Base-by-base conservation (phyloP, 2,797 vertebrate species). In the Gouania willdenowi region DNA sequence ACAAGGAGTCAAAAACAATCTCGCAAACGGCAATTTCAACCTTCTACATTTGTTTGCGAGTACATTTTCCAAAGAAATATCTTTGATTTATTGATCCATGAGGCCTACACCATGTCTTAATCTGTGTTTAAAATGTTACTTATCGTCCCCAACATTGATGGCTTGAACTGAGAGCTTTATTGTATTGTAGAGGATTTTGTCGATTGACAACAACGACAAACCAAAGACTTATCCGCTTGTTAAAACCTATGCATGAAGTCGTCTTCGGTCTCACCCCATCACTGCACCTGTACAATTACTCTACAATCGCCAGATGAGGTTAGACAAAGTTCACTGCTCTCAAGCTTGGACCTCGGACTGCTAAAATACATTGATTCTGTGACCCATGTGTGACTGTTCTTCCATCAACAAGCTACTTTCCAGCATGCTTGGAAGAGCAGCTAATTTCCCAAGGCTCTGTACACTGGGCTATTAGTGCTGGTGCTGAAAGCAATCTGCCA, bases 371-470 rank as follows among this genome's bases (percentile, higher is more conserved):
- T 67, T 24, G 72, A 78, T 82, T 74, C 38, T 71, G 59, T 65
- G 72, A 80, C 77, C 81, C 70, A 50, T 32, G 32, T 60, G 72
- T 36, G 55, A 68, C 55, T 65, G 73, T 59, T 68, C 66, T 65
- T 67, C 65, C 48, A 61, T 64, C 67, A 43, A 50, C 27, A 4
- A 14, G 41, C 52, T 48, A 59, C 49, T 46, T 41, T n/a, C 51
- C 28, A 3, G 53, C 53, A 71, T 42, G 78, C 75, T 71, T 67
- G 55, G 45, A 28, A 16, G 61, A 49, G 6, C 71, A 41, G 60
- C 73, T 84, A 83, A 83, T 85, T 81, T 83, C 80, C 82, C 78
- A 72, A 54, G 76, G 76, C 78, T 77, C 66, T 4, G 21, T 61
- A 47, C 57, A 50, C 47, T 11, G 9, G 25, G 38, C 75, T 56